phyloP scores from a whole-genome alignment of 2,797 vertebrate genomes.

The Cirrhinus molitorella region DNA sequence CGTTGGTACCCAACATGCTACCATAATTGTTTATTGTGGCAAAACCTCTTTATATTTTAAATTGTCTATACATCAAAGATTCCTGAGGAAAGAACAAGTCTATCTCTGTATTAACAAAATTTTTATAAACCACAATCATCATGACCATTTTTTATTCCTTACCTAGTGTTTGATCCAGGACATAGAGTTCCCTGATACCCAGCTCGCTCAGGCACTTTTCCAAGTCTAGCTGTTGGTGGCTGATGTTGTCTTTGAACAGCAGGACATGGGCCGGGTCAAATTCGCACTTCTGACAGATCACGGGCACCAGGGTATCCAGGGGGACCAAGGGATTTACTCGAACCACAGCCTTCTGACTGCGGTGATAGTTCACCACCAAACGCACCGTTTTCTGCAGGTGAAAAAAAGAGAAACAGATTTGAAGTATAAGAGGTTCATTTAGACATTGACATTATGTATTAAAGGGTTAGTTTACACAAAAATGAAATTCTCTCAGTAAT shows the following conservation, averaged over 20 bases:
- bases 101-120: not conserved
- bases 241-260: conserved; percentile 86
- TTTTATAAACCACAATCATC: not conserved
- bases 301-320: conserved; percentile 84
- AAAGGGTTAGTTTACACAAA: not conserved
- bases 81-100: not conserved
- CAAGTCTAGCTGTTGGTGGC: conserved; percentile 88
- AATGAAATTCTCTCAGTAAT: too few species aligned
- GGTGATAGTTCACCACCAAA: conserved; percentile 93
- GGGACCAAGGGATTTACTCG: conserved; percentile 90
- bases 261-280: conserved; percentile 87
- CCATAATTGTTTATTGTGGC: not conserved
- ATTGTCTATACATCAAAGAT: not conserved
- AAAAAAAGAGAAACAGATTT: conserved; percentile 22
- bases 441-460: not conserved
- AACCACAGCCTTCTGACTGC: conserved; percentile 92
- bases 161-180: conserved; percentile 91
- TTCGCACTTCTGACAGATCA: conserved; percentile 95
- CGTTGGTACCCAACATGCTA: not conserved
- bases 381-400: conserved; percentile 90
- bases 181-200: conserved; percentile 92
- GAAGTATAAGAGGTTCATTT: not conserved
- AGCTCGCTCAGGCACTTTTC: conserved; percentile 88
- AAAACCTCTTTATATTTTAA: not conserved
- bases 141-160: conserved; percentile 27